Conservation (phyloP, 2,113 vertebrate species). For the Urocolius indicus region DNA sequence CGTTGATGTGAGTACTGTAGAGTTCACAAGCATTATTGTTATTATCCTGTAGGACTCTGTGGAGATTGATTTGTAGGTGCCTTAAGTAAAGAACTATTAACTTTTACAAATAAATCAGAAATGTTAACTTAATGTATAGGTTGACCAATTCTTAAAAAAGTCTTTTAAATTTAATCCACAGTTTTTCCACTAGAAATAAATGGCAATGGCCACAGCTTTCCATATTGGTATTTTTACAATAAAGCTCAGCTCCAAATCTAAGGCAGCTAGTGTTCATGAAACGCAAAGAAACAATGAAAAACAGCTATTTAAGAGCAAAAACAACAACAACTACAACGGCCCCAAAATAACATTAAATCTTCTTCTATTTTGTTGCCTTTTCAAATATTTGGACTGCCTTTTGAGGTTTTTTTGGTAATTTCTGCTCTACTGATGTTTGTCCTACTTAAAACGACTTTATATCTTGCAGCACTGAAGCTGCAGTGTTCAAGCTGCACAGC, state of each 20-base stretch:
- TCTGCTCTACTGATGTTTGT: neutral
- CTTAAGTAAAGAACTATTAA: neutral
- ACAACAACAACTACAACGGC: neutral
- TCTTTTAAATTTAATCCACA: neutral
- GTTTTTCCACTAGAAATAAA: neutral
- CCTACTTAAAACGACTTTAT: neutral
- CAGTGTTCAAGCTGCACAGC: rapidly evolving
- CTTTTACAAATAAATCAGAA: neutral
- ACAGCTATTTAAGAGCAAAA: neutral
- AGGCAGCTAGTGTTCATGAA: neutral
- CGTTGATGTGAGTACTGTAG: neutral
- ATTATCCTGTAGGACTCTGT: neutral
- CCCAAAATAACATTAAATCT: neutral
- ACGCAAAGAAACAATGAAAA: neutral
- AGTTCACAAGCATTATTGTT: neutral
- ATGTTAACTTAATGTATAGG: neutral
- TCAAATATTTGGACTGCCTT: neutral
- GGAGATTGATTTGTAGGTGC: neutral
- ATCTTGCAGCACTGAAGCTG: neutral
- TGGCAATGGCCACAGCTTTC: neutral
- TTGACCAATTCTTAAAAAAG: neutral
- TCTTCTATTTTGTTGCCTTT: neutral
- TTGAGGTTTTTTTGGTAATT: neutral
- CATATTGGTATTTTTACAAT: neutral
- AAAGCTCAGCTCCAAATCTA: neutral